Base-by-base conservation (phyloP, 2,113 vertebrate species). In the Anarrhichthys ocellatus region DNA sequence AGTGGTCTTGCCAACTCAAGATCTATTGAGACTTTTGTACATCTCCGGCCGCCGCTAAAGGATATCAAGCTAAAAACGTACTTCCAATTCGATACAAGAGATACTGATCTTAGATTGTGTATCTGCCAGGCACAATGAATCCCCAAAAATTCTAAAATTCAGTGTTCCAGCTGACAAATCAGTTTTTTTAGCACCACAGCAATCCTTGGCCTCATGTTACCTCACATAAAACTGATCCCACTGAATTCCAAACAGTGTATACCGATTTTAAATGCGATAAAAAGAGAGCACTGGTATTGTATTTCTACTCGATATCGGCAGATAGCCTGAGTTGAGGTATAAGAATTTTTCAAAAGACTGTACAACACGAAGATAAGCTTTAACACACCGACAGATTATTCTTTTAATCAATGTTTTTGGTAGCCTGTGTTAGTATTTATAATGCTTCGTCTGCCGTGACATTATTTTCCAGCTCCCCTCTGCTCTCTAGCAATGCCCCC, bases 381-480 rank as follows among this genome's bases (percentile, higher is more conserved):
- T n/a, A 6, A 42, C 3, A 17, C 18, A 32, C 32, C 42, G n/a
- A 24, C 7, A 63, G 11, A 63, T 56, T 2, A 1, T 24, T 24
- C 24, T 9, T 18, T 3, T 34, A 73, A 22, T 29, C 10, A 10
- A 62, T 36, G 0, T 38, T 72, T 36, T 50, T 40, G 17, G 34
- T 40, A 54, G n/a, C 15, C 29, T 20, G 36, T 34, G 22, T 54
- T 62, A 44, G 24, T 42, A 69, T 56, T 24, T 36, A 24, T 34
- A 20, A 65, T 14, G 22, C 40, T 29, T 80, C 48, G 11, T 66
- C 64, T 52, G 2, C 62, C 11, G 2, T 36, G 32, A 34, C 9
- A 40, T 59, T 67, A 44, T 85, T 76, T 62, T 68, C 50, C 66
- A 74, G 54, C 54, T 67, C 36, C n/a, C 14, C 9, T 5, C 62